Evolutionary conservation across 2,113 vertebrate species (phyloP).

Genomic region (Donacobius atricapilla): DNA sequence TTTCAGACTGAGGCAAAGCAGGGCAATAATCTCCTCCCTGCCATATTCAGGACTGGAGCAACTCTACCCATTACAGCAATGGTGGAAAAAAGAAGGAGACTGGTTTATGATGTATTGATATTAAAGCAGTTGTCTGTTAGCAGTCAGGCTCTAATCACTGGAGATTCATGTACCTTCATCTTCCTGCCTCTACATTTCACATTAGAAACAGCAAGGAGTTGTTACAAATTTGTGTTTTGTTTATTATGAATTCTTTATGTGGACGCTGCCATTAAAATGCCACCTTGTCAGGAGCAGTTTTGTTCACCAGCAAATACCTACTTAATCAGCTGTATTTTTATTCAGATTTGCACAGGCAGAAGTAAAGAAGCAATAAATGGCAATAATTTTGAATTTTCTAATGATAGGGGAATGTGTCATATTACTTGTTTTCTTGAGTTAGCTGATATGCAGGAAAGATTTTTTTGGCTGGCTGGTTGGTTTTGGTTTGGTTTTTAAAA

Average conservation of each 20-base stretch:
- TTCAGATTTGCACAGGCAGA: background rate
- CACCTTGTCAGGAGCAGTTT: background rate
- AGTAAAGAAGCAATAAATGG: background rate
- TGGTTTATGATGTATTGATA: background rate
- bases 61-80: background rate
- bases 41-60: background rate
- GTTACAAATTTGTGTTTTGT: background rate
- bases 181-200: background rate
- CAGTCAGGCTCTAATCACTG: background rate
- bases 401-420: background rate
- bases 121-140: background rate
- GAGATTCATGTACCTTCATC: background rate
- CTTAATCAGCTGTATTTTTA: background rate
- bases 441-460: background rate
- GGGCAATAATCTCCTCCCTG: background rate
- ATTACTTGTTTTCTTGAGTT: background rate
- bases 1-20: background rate
- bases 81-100: background rate
- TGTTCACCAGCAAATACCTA: background rate
- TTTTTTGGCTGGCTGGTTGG: background rate
- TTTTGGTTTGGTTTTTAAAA: background rate
- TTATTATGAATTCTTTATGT: background rate
- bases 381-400: background rate
- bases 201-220: background rate
- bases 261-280: background rate